Evolutionary conservation across 2,888 invertebrate genomes (phyloP).

Genomic region (Machimus atricapillus): DNA sequence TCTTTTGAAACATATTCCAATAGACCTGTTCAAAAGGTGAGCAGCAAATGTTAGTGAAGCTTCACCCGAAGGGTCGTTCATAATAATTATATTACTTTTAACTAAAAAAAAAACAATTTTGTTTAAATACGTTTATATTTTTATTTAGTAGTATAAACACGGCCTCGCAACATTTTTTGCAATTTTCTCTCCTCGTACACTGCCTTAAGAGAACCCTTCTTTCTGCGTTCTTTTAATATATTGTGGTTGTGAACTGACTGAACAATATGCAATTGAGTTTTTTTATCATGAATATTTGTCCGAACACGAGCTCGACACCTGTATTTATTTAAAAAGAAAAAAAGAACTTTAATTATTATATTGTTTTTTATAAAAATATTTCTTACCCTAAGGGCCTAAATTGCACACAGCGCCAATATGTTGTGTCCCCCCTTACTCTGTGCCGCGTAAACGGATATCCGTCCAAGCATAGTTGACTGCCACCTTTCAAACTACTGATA

Average conservation of each 20-base stretch:
- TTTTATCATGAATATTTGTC: constrained; percentile 52
- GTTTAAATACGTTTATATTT: background rate
- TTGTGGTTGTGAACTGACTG: constrained; percentile 54
- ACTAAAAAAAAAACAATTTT: background rate
- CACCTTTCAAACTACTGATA: constrained; percentile 55
- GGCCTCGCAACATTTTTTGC: constrained; percentile 41
- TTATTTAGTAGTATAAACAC: background rate
- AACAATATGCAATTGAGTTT: constrained; percentile 52
- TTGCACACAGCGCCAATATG: constrained; percentile 59
- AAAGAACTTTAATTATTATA: background rate
- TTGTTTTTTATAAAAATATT: background rate
- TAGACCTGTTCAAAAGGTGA: background rate
- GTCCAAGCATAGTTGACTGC: constrained; percentile 55
- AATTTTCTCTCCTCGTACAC: constrained; percentile 52
- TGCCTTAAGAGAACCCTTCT: constrained; percentile 55
- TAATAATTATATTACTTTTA: background rate
- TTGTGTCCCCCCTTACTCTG: constrained; percentile 54
- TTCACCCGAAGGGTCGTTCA: background rate
- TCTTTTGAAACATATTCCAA: background rate
- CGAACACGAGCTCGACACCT: constrained; percentile 55
- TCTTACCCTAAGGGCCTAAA: constrained; percentile 55
- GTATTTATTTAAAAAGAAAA: constrained; percentile 35
- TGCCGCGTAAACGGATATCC: constrained; percentile 57
- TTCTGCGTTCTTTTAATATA: constrained; percentile 53
- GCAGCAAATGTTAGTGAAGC: background rate